phyloP scores from a whole-genome alignment of 2,113 vertebrate genomes.

The Neolamprologus tretocephalus region DNA sequence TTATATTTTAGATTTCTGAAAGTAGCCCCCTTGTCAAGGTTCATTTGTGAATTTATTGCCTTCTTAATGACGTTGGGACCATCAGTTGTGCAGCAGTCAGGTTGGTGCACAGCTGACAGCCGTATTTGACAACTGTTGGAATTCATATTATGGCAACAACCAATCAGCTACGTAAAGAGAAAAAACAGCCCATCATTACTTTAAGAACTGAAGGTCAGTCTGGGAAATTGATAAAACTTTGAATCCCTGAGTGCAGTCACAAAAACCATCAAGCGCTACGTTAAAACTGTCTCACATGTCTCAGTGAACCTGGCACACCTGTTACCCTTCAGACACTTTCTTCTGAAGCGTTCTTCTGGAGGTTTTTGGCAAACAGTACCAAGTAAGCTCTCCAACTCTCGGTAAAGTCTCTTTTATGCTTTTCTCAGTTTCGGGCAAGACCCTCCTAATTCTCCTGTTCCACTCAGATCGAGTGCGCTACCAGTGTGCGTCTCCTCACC shows the following conservation, averaged over 20 bases:
- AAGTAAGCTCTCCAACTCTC: background rate
- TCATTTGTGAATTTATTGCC: background rate
- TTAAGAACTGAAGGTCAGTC: background rate
- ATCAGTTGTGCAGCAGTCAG: background rate
- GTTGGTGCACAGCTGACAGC: background rate
- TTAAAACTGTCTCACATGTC: background rate
- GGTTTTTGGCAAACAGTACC: background rate
- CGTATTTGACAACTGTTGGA: fast-evolving
- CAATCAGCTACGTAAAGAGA: background rate
- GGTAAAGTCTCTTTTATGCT: background rate
- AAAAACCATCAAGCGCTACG: background rate
- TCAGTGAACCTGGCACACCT: fast-evolving
- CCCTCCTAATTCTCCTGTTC: background rate
- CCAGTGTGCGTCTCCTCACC: fast-evolving
- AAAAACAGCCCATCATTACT: background rate
- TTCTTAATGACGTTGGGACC: fast-evolving
- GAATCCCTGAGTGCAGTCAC: background rate
- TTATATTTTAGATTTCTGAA: background rate
- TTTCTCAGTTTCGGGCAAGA: background rate
- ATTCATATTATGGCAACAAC: fast-evolving
- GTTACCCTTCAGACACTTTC: background rate
- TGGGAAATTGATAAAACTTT: background rate
- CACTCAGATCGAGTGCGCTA: background rate
- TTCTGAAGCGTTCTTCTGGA: background rate
- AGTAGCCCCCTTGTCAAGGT: background rate